Conservation (phyloP, 2,888 invertebrate species). For the Cepaea hortensis region DNA sequence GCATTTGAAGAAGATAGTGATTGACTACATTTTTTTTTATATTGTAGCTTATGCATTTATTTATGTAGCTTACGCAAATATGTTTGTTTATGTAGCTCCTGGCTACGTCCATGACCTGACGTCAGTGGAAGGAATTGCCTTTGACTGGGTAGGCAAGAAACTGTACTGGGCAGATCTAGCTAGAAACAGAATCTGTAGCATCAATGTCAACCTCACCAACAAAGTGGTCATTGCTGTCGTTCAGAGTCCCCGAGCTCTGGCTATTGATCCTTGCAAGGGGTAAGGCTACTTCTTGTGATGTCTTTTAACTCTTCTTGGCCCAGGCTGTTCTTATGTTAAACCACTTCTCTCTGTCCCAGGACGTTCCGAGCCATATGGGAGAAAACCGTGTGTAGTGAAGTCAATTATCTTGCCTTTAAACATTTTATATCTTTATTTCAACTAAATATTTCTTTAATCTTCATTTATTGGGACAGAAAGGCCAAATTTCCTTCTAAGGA, state of each 20-base stretch:
- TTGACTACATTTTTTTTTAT: no score
- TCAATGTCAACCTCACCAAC: constrained; percentile 91
- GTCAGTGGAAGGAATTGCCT: constrained; percentile 68
- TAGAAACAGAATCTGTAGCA: constrained; percentile 62
- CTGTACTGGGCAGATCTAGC: constrained; percentile 98
- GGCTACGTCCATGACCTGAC: constrained; percentile 54
- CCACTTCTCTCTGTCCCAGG: not conserved
- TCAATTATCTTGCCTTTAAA: not conserved
- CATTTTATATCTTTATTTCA: not conserved
- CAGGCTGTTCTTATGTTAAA: not conserved
- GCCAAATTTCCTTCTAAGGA: no score
- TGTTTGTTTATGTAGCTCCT: constrained; percentile 12
- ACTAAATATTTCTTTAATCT: no score
- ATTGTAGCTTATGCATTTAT: no score
- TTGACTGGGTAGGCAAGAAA: constrained; percentile 98
- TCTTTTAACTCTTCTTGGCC: not conserved
- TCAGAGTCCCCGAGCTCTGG: constrained; percentile 94
- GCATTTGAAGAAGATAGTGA: no score
- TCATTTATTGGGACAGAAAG: no score
- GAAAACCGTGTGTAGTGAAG: not conserved
- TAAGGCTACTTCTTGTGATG: constrained; percentile 56
- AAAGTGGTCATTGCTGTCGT: constrained; percentile 94
- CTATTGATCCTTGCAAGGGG: constrained; percentile 97
- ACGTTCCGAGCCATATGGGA: not conserved
- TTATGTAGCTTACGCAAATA: no score